Evolutionary conservation across 2,797 vertebrate species (phyloP).

Genomic region (Morelia viridis): DNA sequence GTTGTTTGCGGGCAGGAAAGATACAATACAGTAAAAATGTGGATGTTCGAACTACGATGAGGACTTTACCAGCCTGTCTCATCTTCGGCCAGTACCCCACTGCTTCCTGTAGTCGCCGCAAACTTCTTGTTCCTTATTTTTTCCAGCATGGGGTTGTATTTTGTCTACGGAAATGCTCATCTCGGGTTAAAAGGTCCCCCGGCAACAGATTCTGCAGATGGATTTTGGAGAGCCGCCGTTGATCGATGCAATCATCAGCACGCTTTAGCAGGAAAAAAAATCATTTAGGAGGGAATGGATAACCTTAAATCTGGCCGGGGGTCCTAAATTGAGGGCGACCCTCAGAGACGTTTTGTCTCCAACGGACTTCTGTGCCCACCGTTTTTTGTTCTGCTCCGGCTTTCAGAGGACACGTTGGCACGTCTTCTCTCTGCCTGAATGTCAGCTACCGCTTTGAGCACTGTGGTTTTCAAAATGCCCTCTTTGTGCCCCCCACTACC

Average conservation of each 20-base stretch:
- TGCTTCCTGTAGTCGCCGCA: no score
- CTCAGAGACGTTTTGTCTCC: background rate
- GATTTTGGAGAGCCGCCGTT: no score
- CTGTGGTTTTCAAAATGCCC: background rate
- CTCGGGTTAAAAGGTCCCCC: no score
- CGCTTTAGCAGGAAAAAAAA: no score
- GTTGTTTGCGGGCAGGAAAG: background rate
- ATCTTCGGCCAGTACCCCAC: no score
- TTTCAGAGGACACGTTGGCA: accelerated
- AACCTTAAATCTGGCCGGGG: background rate
- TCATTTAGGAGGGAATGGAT: no score
- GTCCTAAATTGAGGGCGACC: background rate
- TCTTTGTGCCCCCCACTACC: background rate
- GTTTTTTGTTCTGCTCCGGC: accelerated
- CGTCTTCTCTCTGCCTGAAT: background rate
- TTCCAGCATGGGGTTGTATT: no score
- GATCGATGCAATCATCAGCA: no score
- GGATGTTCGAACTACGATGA: background rate
- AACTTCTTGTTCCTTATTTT: no score
- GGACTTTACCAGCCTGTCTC: no score
- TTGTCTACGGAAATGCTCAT: no score
- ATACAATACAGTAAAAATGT: background rate
- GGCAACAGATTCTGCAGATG: no score
- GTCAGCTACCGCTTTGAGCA: background rate
- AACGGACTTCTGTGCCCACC: background rate